Evolutionary conservation across 2,888 invertebrate genomes (phyloP), one percentile per base, ranked within the genome.

Genomic region (Drosophila picticornis): DNA sequence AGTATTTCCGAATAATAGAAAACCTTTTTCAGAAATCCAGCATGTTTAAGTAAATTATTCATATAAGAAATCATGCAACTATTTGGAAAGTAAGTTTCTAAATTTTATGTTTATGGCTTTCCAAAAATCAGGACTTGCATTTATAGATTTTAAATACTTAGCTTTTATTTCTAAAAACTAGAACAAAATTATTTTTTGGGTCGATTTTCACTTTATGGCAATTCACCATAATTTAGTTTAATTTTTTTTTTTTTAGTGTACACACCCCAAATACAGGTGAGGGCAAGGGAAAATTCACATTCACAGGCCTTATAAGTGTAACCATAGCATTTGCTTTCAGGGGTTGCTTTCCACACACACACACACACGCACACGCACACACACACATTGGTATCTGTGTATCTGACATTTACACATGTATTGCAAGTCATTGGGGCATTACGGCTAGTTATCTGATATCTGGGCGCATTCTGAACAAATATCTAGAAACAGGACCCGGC

Each of bases 361-460:
- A 46, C 31, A 57, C 34, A 40, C 27, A 38, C 27, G 43, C 7
- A 46, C 6, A 51, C 22, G 16, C 11, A 48, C 36, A 50, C 5
- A 27, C 16, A 36, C 16, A 46, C 31, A 40, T 10, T 19, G 40
- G 51, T 67, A 52, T 32, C 46, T 50, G 38, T 71, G 63, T 68
- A 62, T 73, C 74, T 81, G 81, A 68, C 80, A 80, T 58, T 56
- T 78, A 75, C 78, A 77, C 68, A 61, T 78, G 78, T 77, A 76
- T 80, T 70, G 76, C 80, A 75, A 80, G 77, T 80, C 80, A 83
- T 80, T 80, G 83, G 79, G 60, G 81, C 66, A 77, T 81, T 79
- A 81, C 31, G 67, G 69, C 69, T 67, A 76, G 83, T 80, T 82
- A 69, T 50, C 48, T 29, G 83, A 75, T 82, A 69, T 50, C 51